Percentiles rank a stretch among this genome's conserved stretches.
phyloP scores from a whole-genome alignment of 1,140 invertebrate genomes.

The Zaprionus inermis region DNA sequence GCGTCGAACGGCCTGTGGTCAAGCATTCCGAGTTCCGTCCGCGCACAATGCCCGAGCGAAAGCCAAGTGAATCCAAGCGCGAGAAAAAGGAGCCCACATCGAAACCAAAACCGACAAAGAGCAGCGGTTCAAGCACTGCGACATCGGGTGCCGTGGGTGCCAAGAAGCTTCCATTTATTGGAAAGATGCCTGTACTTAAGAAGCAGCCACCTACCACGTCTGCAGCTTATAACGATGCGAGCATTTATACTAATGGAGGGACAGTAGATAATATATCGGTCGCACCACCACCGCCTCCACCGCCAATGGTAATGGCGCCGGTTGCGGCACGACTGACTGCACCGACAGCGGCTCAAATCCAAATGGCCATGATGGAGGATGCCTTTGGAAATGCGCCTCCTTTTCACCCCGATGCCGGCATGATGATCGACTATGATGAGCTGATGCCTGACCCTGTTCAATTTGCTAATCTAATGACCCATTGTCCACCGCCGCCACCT shows the following conservation, averaged over 20 bases:
- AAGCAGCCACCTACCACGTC: slow-evolving; percentile 84
- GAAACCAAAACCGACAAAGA: slow-evolving; percentile 51
- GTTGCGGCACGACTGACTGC: slow-evolving; percentile 50
- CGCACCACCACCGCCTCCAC: slow-evolving; percentile 48
- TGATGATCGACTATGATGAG: slow-evolving; percentile 83
- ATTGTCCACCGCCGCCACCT: slow-evolving; percentile 76
- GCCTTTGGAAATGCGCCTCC: slow-evolving; percentile 78
- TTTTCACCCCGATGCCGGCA: slow-evolving; percentile 78
- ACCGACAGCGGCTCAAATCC: slow-evolving; percentile 77
- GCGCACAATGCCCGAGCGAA: slow-evolving; percentile 57
- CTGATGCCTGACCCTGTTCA: slow-evolving; percentile 84
- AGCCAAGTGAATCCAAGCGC: slow-evolving; percentile 50
- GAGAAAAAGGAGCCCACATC: slow-evolving; percentile 83
- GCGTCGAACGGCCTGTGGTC: slow-evolving; percentile 77
- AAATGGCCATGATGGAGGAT: slow-evolving; percentile 84
- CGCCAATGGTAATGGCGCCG: slow-evolving; percentile 24
- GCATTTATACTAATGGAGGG: slow-evolving; percentile 37
- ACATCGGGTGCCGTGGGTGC: slow-evolving; percentile 45
- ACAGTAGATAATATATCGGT: slow-evolving; percentile 41
- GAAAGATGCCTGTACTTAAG: slow-evolving; percentile 88
- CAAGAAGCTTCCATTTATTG: slow-evolving; percentile 89
- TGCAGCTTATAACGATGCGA: slow-evolving; percentile 41
- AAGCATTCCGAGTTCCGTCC: slow-evolving; percentile 82
- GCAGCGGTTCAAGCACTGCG: slow-evolving; percentile 14
- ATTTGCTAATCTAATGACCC: slow-evolving; percentile 78